Percentiles rank a stretch among this genome's conserved stretches.
Conservation (phyloP, 2,797 vertebrate genomes). For the Neomorphus geoffroyi region DNA sequence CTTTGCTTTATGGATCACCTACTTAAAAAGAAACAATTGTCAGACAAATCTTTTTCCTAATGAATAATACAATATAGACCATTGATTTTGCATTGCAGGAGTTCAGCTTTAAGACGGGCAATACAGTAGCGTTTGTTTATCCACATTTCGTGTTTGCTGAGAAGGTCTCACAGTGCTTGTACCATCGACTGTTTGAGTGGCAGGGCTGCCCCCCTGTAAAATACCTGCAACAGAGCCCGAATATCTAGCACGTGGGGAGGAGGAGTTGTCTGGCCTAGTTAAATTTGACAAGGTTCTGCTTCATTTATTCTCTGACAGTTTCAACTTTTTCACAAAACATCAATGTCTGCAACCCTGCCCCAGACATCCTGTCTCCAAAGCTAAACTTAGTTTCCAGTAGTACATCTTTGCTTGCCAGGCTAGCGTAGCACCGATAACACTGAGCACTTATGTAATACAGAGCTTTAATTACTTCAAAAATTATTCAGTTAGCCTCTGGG, state of each 20-base stretch:
- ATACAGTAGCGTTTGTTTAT: background rate
- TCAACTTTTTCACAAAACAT: background rate
- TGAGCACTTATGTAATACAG: background rate
- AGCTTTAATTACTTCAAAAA: background rate
- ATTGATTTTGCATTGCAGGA: background rate
- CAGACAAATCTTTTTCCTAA: background rate
- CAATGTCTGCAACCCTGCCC: background rate
- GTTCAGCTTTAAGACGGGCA: background rate
- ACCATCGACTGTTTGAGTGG: background rate
- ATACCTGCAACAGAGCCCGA: background rate
- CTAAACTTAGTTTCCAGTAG: background rate
- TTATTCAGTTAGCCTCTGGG: background rate
- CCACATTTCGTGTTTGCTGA: background rate
- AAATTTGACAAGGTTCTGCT: background rate
- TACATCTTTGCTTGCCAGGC: background rate
- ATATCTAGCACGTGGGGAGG: background rate
- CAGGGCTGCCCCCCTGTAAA: background rate
- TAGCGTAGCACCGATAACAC: background rate
- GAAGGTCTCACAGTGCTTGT: background rate
- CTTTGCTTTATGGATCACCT: background rate
- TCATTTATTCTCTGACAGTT: background rate
- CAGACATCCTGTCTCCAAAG: background rate
- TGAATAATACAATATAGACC: background rate
- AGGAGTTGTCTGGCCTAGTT: background rate
- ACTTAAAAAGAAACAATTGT: background rate